Evolutionary conservation across 2,113 vertebrate species (phyloP).

Genomic region (Lethenteron camtschaticum): DNA sequence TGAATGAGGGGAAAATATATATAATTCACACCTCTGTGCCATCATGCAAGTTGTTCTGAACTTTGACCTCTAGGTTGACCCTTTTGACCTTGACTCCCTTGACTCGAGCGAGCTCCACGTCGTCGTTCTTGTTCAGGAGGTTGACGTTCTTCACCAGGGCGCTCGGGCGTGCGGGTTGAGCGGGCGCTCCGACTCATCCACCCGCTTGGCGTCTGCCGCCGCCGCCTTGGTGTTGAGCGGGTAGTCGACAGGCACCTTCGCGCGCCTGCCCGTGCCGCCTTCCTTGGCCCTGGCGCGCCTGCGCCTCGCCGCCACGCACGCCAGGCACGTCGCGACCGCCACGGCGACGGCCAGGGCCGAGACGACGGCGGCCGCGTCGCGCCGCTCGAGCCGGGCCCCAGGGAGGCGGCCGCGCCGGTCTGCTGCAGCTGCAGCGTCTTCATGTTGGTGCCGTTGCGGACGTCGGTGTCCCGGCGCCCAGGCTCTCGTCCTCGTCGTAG

Average conservation of each 20-base stretch:
- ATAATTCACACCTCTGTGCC: constrained; percentile 61
- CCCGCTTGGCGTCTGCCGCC: constrained; percentile 26
- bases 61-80: constrained; percentile 66
- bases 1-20: neutral
- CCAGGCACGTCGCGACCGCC: neutral
- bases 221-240: constrained; percentile 70
- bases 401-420: constrained; percentile 18
- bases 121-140: constrained; percentile 24
- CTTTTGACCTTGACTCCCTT: constrained; percentile 43
- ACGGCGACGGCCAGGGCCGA: constrained; percentile 1
- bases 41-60: constrained; percentile 64
- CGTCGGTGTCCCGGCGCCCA: constrained; percentile 32
- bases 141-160: constrained; percentile 54
- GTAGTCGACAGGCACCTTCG: constrained; percentile 29
- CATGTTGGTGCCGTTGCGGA: constrained; percentile 97
- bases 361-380: neutral
- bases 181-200: neutral
- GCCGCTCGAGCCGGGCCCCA: neutral
- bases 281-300: neutral
- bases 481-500: constrained; percentile 52
- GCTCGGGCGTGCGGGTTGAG: neutral
- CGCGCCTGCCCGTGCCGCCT: neutral
- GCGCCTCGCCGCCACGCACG: too few relatives aligned
- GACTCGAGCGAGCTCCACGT: constrained; percentile 13
- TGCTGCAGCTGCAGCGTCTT: constrained; percentile 51